phyloP scores from a whole-genome alignment of 2,797 vertebrate genomes.

The Stomatorhinus walkeri region DNA sequence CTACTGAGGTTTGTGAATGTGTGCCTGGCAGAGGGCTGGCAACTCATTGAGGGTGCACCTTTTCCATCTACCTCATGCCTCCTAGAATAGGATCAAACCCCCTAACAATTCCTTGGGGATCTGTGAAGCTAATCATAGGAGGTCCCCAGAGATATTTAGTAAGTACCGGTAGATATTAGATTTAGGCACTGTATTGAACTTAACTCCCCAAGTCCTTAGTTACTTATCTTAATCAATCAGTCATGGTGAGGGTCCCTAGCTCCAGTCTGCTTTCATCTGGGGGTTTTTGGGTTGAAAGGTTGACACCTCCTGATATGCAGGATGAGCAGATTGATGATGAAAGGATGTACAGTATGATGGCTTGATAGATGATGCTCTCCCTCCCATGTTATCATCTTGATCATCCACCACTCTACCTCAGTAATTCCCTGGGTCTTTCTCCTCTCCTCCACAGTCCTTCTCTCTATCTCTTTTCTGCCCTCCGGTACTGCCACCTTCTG shows the following conservation, averaged over 20 bases:
- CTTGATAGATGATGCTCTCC: background rate
- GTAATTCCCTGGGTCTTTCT: background rate
- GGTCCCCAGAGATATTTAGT: background rate
- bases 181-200: background rate
- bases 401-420: background rate
- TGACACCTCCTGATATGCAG: background rate
- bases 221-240: background rate
- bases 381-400: background rate
- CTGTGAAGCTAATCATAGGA: background rate
- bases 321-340: background rate
- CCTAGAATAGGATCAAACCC: background rate
- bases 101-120: background rate
- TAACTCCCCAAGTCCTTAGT: background rate
- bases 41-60: background rate
- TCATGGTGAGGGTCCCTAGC: background rate
- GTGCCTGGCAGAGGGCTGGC: background rate
- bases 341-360: background rate
- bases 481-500: background rate
- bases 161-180: background rate
- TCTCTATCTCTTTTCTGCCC: background rate
- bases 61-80: background rate
- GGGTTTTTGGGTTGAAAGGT: background rate
- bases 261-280: background rate
- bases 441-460: background rate
- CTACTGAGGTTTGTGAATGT: background rate